Evolutionary conservation across 2,113 vertebrate species (phyloP).

Genomic region (Garra rufa): DNA sequence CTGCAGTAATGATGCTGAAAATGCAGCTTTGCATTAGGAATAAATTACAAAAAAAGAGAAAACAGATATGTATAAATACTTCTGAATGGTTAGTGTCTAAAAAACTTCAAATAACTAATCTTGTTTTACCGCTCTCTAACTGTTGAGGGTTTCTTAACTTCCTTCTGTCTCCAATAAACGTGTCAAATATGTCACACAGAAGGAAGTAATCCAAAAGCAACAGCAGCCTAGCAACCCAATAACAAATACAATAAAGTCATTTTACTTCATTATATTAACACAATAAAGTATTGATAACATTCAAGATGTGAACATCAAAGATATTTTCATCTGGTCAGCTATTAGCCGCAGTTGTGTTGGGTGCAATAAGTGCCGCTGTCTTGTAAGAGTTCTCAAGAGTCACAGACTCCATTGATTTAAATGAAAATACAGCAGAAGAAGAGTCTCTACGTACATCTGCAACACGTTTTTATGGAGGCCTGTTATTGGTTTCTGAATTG

Average conservation of each 20-base stretch:
- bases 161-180: constrained; percentile 4
- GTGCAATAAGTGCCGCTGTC: background rate
- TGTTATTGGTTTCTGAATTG: constrained; percentile 56
- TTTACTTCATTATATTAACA: background rate
- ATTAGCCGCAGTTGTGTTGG: background rate
- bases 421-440: background rate
- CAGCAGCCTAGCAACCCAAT: constrained; percentile 14
- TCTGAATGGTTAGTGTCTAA: no score
- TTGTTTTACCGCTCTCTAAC: background rate
- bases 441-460: background rate
- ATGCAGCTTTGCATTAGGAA: no score
- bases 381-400: background rate
- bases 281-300: background rate
- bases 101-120: no score
- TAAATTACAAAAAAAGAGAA: no score
- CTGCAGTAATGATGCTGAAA: no score
- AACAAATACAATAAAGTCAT: constrained; percentile 16
- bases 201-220: constrained; percentile 19
- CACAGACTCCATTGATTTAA: background rate
- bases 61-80: no score
- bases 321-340: background rate
- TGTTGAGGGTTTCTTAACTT: background rate
- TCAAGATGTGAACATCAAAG: constrained; percentile 3
- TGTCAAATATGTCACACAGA: constrained; percentile 20
- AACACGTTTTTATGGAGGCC: constrained; percentile 33